Percentiles rank a stretch among this genome's conserved stretches.
Evolutionary conservation across 2,888 invertebrate genomes (phyloP).

Genomic region (Epistrophella euchroma): DNA sequence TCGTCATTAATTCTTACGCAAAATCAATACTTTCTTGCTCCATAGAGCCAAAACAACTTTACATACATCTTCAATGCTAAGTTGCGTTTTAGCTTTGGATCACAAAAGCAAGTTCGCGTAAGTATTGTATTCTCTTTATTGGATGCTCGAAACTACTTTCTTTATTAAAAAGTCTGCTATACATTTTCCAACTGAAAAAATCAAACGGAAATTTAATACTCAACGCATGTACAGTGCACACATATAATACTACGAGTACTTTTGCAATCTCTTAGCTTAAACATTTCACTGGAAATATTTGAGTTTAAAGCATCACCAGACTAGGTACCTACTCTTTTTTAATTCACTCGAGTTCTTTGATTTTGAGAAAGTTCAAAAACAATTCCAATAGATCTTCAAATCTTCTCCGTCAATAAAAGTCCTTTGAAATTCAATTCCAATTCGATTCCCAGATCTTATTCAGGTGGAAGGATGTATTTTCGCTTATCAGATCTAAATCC

Average conservation of each 20-base stretch:
- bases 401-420: conserved; percentile 14
- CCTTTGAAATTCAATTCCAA: conserved; percentile 26
- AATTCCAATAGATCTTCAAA: conserved; percentile 28
- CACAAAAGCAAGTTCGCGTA: no score
- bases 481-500: conserved; percentile 23
- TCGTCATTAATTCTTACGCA: no score
- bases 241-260: not conserved
- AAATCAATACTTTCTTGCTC: no score
- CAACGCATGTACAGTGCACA: no score
- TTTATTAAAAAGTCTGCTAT: not conserved
- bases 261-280: not conserved
- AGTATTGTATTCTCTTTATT: not conserved
- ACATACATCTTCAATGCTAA: no score
- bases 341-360: conserved; percentile 21
- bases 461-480: conserved; percentile 12
- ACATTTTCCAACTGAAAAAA: not conserved
- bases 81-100: no score
- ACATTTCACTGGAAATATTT: conserved; percentile 5
- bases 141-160: not conserved
- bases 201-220: not conserved
- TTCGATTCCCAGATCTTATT: conserved; percentile 3
- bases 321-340: not conserved
- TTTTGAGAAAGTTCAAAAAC: conserved; percentile 17
- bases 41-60: no score
- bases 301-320: not conserved